Conservation (phyloP, 2,113 vertebrate genomes). For the Sorex araneus region DNA sequence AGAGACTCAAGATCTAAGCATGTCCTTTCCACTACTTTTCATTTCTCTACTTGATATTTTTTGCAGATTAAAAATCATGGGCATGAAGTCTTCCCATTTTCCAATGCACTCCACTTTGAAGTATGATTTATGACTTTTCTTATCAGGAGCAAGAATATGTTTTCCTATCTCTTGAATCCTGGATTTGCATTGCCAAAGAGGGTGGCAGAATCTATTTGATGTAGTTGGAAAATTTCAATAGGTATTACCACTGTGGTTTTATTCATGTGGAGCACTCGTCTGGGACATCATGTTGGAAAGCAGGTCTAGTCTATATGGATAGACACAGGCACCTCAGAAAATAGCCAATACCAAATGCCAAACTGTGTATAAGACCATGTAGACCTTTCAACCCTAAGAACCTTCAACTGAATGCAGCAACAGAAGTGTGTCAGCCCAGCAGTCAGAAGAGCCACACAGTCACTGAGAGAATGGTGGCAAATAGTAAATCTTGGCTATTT, state of each 20-base stretch:
- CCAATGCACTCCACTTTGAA: not conserved
- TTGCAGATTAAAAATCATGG: not conserved
- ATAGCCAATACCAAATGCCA: not conserved
- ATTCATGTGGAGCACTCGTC: not conserved
- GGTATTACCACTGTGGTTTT: not conserved
- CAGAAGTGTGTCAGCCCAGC: not conserved
- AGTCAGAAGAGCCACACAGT: not conserved
- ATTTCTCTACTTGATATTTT: not conserved
- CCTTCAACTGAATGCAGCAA: not conserved
- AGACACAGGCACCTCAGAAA: accelerated
- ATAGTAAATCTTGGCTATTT: not conserved
- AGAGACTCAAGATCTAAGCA: not conserved
- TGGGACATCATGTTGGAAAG: not conserved
- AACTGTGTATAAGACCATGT: not conserved
- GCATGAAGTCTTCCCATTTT: not conserved
- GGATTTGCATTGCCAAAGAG: not conserved
- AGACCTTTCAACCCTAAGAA: not conserved
- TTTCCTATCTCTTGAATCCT: not conserved
- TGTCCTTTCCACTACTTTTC: not conserved
- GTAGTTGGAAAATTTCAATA: not conserved
- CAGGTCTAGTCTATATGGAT: not conserved
- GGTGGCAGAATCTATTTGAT: not conserved
- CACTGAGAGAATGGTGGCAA: not conserved
- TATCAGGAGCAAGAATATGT: not conserved
- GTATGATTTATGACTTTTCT: not conserved